A percentile compares a stretch with the other conserved stretches of the same genome.
phyloP scores from a whole-genome alignment of 2,888 invertebrate species.

The Clusia tigrina region DNA sequence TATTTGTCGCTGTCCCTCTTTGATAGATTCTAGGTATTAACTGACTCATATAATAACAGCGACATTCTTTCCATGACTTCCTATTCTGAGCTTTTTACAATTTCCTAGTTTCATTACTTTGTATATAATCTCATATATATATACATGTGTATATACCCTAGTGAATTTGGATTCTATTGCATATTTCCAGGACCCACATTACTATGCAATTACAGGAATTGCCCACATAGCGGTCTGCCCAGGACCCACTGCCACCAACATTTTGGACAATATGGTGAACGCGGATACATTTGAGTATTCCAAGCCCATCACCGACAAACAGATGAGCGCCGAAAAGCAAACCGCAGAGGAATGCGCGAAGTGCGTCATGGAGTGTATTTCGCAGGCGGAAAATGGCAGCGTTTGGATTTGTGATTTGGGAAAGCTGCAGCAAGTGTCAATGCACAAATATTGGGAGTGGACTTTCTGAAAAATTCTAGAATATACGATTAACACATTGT shows the following conservation, averaged over 20 bases:
- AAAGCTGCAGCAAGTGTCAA: conserved; percentile 37
- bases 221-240: conserved; percentile 44
- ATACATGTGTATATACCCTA: too few relatives aligned
- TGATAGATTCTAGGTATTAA: too few relatives aligned
- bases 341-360: conserved; percentile 41
- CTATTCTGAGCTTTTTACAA: too few relatives aligned
- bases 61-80: too few relatives aligned
- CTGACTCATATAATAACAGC: too few relatives aligned
- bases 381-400: conserved; percentile 42
- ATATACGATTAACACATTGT: too few relatives aligned
- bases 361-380: conserved; percentile 40
- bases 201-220: conserved; percentile 40
- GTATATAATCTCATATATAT: too few relatives aligned
- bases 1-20: too few relatives aligned
- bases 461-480: background rate
- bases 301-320: conserved; percentile 31
- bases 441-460: conserved; percentile 39
- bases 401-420: conserved; percentile 45
- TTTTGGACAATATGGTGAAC: conserved; percentile 36
- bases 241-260: conserved; percentile 42
- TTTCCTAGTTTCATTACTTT: too few relatives aligned
- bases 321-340: conserved; percentile 36
- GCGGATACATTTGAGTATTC: conserved; percentile 42
- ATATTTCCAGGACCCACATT: conserved; percentile 37
- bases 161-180: too few relatives aligned